Evolutionary conservation across 2,888 invertebrate genomes (phyloP), one percentile per base, ranked within the genome.

Genomic region (Exephanes ischioxanthus): DNA sequence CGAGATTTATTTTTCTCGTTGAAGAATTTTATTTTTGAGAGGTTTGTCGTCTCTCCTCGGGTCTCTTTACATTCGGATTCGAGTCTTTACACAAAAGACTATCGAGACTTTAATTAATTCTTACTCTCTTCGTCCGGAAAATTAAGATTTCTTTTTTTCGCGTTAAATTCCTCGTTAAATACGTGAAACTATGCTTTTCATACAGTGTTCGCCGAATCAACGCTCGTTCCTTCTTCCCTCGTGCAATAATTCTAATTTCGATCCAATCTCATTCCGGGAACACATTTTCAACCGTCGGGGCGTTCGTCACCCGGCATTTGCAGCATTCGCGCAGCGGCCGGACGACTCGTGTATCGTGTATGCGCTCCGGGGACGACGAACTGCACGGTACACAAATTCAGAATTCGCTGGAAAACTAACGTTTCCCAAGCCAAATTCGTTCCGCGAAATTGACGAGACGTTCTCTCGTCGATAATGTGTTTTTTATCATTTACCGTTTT

Each of bases 381-480:
- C 45, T 61, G 61, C 22, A 14, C 30, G 22, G 33, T 19, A 70
- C 30, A 41, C 61, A 51, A 66, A 80, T 51, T 72, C 48, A 45
- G 58, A 83, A 80, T 77, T 80, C 72, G 58, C 67, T 61, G 26
- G 80, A 83, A 89, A 89, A 85, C 82, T 19, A 67, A 48, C 14
- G 66, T 61, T 80, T n/a, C 33, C 66, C 83, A 78, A 84, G 89
- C 87, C 89, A 89, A 88, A 76, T 87, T 87, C 82, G 80, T 90
- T 90, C 89, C 71, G 22, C 66, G 89, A 88, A 89, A 84, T 67
- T 48, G 68, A 45, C 55, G 58, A 63, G 68, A 55, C 6, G 6
- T 53, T 53, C 14, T 45, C 14, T 3, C 14, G 45, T 14, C 45
- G 45, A 45, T 14, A 45, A 45, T 14, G 45, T 45, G 3, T 14